Percentiles rank a stretch among this genome's conserved stretches.
These are phyloP conservation scores for Hippocampus barbouri DNA, from an alignment of 2,113 vertebrate species.

Conservation along the genomic window DNA sequence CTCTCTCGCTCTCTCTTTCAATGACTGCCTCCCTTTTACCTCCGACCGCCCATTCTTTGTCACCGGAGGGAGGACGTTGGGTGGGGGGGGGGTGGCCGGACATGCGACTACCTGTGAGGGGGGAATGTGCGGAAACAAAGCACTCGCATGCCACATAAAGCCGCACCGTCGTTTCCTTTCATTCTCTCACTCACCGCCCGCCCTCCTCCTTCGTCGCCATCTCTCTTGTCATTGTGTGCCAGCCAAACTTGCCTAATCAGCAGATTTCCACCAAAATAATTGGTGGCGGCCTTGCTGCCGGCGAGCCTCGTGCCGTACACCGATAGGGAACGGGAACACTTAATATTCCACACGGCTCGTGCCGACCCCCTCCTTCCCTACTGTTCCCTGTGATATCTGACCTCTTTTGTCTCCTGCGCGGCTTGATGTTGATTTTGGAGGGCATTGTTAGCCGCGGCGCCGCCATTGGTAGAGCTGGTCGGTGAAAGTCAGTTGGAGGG, in stretches of 20 bases:
- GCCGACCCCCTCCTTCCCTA: conserved; percentile 43
- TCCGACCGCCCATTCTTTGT: conserved; percentile 51
- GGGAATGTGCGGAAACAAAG: conserved; percentile 34
- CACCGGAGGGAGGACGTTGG: conserved; percentile 17
- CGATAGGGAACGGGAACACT: conserved; percentile 60
- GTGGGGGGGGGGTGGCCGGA: conserved; percentile 14
- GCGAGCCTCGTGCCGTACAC: conserved; percentile 60
- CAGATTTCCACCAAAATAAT: conserved; percentile 70
- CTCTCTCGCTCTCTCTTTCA: conserved; percentile 24
- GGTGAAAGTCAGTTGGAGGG: conserved; percentile 31
- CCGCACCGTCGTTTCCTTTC: conserved; percentile 4
- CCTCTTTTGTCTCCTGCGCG: conserved; percentile 72
- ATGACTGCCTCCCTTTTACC: conserved; percentile 18
- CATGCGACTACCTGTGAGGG: conserved; percentile 49
- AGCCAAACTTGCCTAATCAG: conserved; percentile 71
- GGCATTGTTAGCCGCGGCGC: conserved; percentile 70
- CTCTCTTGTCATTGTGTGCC: conserved; percentile 59
- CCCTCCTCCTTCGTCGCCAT: conserved; percentile 18
- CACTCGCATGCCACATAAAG: conserved; percentile 15
- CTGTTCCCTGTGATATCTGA: conserved; percentile 73
- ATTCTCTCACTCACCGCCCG: conserved; percentile 13
- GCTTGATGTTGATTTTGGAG: conserved; percentile 75
- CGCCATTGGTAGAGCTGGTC: conserved; percentile 62
- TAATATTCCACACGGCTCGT: conserved; percentile 67
- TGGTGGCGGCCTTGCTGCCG: conserved; percentile 66